A percentile compares a stretch with the other conserved stretches of the same genome.
Evolutionary conservation across 2,888 invertebrate species (phyloP).

Genomic region (Herminia tarsipennalis): DNA sequence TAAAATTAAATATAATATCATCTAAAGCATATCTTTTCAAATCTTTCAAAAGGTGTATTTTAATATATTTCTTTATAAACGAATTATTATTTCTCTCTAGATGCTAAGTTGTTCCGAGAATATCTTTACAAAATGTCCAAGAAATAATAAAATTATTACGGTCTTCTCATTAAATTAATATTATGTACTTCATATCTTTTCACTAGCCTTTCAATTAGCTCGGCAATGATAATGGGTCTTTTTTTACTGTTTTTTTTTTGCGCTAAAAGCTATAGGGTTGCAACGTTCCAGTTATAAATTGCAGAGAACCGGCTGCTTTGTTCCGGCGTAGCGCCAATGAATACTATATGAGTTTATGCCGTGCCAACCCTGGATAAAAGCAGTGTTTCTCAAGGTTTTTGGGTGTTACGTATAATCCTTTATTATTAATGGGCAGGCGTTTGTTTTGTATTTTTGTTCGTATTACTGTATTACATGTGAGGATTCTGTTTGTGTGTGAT

Average conservation of each 20-base stretch:
- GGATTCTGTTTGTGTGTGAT: slow-evolving; percentile 7
- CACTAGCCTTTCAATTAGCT: slow-evolving; percentile 4
- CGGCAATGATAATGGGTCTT: slow-evolving; percentile 29
- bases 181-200: background rate
- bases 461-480: slow-evolving; percentile 1
- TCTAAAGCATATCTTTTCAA: too few relatives aligned
- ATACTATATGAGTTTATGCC: slow-evolving; percentile 40
- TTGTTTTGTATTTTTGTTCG: slow-evolving; percentile 12
- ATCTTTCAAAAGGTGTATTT: too few relatives aligned
- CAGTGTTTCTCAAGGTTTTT: slow-evolving; percentile 31
- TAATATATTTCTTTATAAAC: too few relatives aligned
- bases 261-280: slow-evolving; percentile 20
- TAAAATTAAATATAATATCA: too few relatives aligned
- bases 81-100: too few relatives aligned
- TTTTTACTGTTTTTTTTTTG: slow-evolving; percentile 25
- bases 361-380: slow-evolving; percentile 18
- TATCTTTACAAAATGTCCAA: too few relatives aligned
- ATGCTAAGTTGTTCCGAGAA: too few relatives aligned
- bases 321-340: slow-evolving; percentile 37
- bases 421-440: slow-evolving; percentile 28
- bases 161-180: too few relatives aligned
- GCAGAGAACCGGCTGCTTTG: slow-evolving; percentile 35
- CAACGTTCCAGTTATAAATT: slow-evolving; percentile 31
- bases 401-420: slow-evolving; percentile 28
- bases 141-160: too few relatives aligned